Conservation (phyloP, 2,797 vertebrate species). For the Zalophus californianus region DNA sequence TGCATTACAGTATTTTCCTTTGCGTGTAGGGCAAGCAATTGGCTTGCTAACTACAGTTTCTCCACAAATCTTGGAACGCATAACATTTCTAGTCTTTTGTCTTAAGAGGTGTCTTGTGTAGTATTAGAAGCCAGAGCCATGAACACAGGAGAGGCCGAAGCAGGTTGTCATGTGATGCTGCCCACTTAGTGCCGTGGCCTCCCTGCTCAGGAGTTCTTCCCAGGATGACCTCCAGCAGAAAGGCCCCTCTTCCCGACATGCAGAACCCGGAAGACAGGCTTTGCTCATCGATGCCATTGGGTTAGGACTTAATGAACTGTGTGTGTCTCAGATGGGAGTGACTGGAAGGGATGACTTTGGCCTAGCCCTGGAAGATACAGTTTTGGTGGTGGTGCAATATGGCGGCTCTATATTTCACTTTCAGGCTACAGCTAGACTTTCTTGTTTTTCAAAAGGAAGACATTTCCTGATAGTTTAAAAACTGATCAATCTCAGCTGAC, state of each 20-base stretch:
- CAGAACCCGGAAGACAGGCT: neutral
- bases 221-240: neutral
- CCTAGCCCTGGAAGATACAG: neutral
- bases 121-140: constrained; percentile 23
- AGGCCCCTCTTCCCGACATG: neutral
- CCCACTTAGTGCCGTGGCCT: neutral
- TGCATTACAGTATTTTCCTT: neutral
- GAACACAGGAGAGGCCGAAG: neutral
- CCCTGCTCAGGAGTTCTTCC: neutral
- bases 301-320: constrained; percentile 18
- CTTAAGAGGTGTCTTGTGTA: neutral
- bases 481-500: neutral
- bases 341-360: constrained; percentile 38
- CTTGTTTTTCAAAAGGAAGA: constrained; percentile 17
- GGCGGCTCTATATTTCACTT: neutral
- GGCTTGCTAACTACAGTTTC: neutral
- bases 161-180: neutral
- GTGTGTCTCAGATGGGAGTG: constrained; percentile 48
- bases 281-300: neutral
- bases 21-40: neutral
- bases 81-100: neutral
- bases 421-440: neutral
- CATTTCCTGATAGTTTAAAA: constrained; percentile 8
- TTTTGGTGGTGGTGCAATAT: neutral
- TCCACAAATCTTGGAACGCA: neutral